These are phyloP conservation scores for Mnemiopsis leidyi DNA, from an alignment of 37 sponge, comb jelly and placozoan species.

Conservation along the genomic window DNA sequence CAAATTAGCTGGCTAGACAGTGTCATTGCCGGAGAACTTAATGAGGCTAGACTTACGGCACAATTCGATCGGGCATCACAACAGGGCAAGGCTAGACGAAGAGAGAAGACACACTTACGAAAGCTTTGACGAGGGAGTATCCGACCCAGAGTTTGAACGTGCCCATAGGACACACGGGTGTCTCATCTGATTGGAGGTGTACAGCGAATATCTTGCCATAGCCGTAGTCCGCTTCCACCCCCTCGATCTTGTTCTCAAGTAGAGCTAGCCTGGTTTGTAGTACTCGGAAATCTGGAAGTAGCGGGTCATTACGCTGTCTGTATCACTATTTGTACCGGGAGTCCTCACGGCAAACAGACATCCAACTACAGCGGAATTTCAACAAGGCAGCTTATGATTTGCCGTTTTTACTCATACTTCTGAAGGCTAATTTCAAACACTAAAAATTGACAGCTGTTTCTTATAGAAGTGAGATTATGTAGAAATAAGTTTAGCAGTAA, in stretches of 20 bases:
- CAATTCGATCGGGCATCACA: neutral
- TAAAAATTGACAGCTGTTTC: too few species aligned
- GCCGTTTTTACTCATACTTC: too few species aligned
- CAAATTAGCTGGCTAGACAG: neutral
- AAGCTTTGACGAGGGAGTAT: conserved; percentile 60
- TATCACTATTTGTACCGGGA: too few species aligned
- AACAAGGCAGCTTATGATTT: too few species aligned
- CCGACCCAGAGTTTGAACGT: conserved; percentile 61
- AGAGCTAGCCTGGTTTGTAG: neutral
- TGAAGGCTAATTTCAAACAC: too few species aligned
- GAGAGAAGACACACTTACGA: neutral
- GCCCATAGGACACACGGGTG: conserved; percentile 7
- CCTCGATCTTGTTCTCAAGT: conserved; percentile 45
- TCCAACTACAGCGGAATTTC: too few species aligned
- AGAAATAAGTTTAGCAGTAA: too few species aligned
- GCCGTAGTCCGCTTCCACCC: conserved; percentile 50
- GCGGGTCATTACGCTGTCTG: neutral
- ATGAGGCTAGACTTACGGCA: neutral
- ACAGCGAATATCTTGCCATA: conserved; percentile 56
- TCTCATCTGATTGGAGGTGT: conserved; percentile 23
- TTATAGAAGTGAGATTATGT: too few species aligned
- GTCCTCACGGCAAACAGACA: neutral
- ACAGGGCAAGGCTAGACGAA: neutral
- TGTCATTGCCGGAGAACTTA: neutral
- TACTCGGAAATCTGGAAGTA: neutral